These are phyloP conservation scores for Thamnophis sirtalis DNA, from an alignment of 2,113 vertebrate species.

Conservation along the genomic window DNA sequence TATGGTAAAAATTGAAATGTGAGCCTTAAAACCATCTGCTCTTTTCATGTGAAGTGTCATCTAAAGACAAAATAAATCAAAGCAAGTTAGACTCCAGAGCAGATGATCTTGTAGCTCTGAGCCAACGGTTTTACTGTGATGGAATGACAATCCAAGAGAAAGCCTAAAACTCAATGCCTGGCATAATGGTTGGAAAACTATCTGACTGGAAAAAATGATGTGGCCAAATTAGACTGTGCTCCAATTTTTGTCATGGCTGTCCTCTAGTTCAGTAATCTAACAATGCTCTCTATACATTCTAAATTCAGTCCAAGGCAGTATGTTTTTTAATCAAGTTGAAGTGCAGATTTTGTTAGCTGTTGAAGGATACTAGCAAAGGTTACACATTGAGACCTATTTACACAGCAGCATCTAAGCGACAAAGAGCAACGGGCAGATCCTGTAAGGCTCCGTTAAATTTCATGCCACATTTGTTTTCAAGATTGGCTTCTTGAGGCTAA, in stretches of 20 bases:
- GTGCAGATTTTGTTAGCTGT: background rate
- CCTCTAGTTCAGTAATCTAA: background rate
- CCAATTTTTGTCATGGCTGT: background rate
- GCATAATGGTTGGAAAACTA: slow-evolving; percentile 23
- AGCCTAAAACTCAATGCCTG: background rate
- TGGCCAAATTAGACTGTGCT: background rate
- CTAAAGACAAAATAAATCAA: slow-evolving; percentile 15
- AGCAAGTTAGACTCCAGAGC: background rate
- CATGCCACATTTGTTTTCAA: background rate
- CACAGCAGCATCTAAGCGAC: background rate
- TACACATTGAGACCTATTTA: too few relatives aligned
- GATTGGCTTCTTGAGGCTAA: background rate
- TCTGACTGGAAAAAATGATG: slow-evolving; percentile 8
- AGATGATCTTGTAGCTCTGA: background rate
- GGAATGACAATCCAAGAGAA: slow-evolving; percentile 6
- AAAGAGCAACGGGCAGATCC: background rate
- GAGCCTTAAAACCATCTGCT: background rate
- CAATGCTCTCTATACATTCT: slow-evolving; percentile 1
- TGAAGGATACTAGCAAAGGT: background rate
- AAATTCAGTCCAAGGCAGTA: background rate
- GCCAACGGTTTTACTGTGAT: background rate
- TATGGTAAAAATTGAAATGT: background rate
- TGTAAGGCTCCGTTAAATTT: background rate
- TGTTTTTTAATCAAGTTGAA: background rate
- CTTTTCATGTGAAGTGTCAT: background rate